Evolutionary conservation across 2,113 vertebrate species (phyloP).

Genomic region (Pitta sordida): DNA sequence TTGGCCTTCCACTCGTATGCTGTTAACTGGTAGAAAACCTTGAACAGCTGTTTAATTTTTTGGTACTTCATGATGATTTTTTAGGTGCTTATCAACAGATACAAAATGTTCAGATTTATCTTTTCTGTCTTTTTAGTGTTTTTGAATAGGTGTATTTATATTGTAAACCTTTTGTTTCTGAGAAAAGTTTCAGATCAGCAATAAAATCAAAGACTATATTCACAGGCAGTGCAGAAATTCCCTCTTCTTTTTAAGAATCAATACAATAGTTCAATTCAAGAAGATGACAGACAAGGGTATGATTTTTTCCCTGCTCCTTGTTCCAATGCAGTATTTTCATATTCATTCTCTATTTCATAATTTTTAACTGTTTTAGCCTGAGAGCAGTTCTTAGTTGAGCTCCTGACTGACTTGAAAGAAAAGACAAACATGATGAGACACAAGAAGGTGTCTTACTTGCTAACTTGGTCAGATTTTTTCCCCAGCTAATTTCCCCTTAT

Average conservation of each 20-base stretch:
- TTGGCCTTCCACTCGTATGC: not conserved
- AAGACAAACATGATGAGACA: not conserved
- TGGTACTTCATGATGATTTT: not conserved
- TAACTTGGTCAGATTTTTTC: not conserved
- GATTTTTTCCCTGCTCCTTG: not conserved
- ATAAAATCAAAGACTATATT: not conserved
- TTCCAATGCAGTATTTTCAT: not conserved
- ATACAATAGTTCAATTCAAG: not conserved
- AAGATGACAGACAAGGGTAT: not conserved
- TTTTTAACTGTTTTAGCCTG: not conserved
- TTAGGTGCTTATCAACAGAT: not conserved
- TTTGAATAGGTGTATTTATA: not conserved
- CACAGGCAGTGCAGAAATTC: not conserved
- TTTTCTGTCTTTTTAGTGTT: not conserved
- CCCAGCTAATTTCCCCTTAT: no score
- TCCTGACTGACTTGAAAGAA: not conserved
- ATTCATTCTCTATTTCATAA: not conserved
- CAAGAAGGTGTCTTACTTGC: not conserved
- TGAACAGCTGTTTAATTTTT: not conserved
- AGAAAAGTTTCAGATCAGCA: not conserved
- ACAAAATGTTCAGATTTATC: not conserved
- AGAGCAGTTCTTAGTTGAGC: not conserved
- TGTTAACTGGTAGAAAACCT: not conserved
- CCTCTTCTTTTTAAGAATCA: not conserved
- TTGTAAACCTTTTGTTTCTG: not conserved